Conservation (phyloP, 2,797 vertebrate species). For the Lepilemur ruficaudatus region DNA sequence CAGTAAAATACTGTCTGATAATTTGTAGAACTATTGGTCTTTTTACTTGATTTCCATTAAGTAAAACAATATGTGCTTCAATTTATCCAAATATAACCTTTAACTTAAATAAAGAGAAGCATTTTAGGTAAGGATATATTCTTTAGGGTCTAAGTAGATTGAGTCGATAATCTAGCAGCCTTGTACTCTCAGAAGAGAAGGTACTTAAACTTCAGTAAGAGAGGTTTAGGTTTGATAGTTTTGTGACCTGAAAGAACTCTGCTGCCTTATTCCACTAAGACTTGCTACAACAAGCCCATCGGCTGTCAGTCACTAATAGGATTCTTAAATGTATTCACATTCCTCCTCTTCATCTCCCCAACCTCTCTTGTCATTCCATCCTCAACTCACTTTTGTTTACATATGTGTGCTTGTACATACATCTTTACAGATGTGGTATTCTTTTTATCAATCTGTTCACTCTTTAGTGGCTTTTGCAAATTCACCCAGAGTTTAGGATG, state of each 20-base stretch:
- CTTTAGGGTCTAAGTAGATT: not conserved
- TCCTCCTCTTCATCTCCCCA: not conserved
- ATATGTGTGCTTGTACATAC: not conserved
- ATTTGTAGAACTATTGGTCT: not conserved
- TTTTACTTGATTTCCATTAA: not conserved
- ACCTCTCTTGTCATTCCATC: not conserved
- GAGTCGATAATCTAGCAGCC: not conserved
- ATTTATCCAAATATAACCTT: not conserved
- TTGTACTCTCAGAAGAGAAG: not conserved
- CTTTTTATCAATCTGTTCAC: not conserved
- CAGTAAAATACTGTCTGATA: not conserved
- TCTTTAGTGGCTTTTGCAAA: not conserved
- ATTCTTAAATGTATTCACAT: not conserved
- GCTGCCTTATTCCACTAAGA: not conserved
- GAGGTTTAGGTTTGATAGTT: not conserved
- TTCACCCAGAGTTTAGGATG: not conserved
- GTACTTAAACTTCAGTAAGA: not conserved
- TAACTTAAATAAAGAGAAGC: not conserved
- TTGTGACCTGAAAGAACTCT: not conserved
- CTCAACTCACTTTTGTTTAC: not conserved
- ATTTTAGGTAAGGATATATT: not conserved
- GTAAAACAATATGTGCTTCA: constrained; percentile 27
- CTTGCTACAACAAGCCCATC: not conserved
- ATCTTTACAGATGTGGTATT: not conserved
- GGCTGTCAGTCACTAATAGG: not conserved